phyloP scores from a whole-genome alignment of 2,888 invertebrate species.

The Patella pellucida region DNA sequence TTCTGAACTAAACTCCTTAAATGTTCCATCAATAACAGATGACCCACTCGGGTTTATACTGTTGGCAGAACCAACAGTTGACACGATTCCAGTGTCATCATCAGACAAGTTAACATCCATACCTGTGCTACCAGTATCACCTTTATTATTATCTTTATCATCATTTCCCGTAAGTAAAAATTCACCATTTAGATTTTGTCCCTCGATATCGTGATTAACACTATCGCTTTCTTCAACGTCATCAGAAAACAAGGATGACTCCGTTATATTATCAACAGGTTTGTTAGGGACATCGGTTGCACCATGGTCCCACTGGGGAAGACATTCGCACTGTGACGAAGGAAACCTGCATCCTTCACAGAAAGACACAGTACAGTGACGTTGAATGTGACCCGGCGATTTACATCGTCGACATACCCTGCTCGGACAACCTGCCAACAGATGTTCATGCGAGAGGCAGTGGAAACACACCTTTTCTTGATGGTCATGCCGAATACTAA shows the following conservation, averaged over 20 bases:
- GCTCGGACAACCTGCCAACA: neutral
- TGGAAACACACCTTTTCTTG: neutral
- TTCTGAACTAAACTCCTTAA: neutral
- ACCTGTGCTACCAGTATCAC: neutral
- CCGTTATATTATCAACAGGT: neutral
- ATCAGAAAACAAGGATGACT: too few species aligned
- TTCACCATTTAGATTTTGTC: too few species aligned
- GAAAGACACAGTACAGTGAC: neutral
- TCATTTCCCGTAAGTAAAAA: too few species aligned
- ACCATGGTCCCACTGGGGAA: neutral
- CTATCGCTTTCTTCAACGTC: too few species aligned
- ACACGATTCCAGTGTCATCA: neutral
- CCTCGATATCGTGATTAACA: too few species aligned
- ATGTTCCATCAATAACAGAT: too few species aligned
- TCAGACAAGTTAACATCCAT: neutral
- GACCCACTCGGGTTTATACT: too few species aligned
- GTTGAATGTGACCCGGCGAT: neutral
- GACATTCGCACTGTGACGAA: neutral
- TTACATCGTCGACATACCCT: conserved; percentile 7
- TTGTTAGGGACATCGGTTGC: neutral
- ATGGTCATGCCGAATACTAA: neutral
- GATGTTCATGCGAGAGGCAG: neutral
- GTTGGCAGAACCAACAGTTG: neutral
- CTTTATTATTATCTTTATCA: neutral
- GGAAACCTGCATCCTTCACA: neutral